Percentiles rank a stretch among this genome's conserved stretches.
Conservation (phyloP, 2,888 invertebrate species). For the Lithophane semibrunnea region DNA sequence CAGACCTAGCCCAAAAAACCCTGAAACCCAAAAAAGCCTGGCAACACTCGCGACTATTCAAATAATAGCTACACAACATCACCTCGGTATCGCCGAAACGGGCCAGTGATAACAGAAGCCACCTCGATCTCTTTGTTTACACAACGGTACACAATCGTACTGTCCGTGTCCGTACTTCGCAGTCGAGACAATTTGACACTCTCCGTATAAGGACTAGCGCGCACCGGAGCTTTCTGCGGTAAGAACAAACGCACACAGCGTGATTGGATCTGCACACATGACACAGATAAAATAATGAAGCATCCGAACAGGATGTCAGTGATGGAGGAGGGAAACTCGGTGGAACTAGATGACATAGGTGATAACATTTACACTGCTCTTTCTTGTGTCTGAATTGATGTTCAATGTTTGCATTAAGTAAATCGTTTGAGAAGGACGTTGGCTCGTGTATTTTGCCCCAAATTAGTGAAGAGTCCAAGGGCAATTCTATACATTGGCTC, state of each 20-base stretch:
- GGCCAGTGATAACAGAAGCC: constrained; percentile 74
- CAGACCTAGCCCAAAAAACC: constrained; percentile 31
- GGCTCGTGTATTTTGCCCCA: not conserved
- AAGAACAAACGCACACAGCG: constrained; percentile 66
- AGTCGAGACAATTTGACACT: constrained; percentile 75
- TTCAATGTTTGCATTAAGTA: not conserved
- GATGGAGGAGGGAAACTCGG: constrained; percentile 21
- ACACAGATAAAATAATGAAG: constrained; percentile 63
- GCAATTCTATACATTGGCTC: not conserved
- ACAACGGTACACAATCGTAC: constrained; percentile 61
- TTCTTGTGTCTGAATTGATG: constrained; percentile 7
- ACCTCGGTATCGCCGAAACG: constrained; percentile 64
- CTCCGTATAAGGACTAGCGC: constrained; percentile 72
- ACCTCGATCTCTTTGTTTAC: constrained; percentile 69
- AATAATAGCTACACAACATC: constrained; percentile 56
- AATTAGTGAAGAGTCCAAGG: not conserved
- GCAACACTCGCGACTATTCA: constrained; percentile 11
- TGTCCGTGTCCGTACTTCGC: constrained; percentile 46
- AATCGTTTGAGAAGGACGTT: constrained; percentile 4
- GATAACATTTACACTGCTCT: constrained; percentile 16
- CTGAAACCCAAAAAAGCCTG: constrained; percentile 21
- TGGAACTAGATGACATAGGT: constrained; percentile 31
- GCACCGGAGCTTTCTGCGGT: constrained; percentile 71
- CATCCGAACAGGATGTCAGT: constrained; percentile 26
- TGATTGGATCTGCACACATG: constrained; percentile 64